Evolutionary conservation across 2,888 invertebrate species (phyloP), one percentile per base, ranked within the genome.

Genomic region (Lepidocyrtoides sp.): DNA sequence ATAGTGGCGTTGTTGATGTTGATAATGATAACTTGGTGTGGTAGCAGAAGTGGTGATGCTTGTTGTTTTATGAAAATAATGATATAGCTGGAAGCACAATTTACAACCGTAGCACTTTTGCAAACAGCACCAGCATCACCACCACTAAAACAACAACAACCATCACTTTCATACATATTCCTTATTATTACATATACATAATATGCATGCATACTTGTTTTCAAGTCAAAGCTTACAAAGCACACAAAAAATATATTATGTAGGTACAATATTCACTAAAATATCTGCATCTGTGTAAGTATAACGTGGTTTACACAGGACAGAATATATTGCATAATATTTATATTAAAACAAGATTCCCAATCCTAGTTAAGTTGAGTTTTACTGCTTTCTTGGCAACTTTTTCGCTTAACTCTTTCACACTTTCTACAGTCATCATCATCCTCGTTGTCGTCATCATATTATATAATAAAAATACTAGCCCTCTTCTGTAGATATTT

Each of bases 311-410:
- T n/a, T n/a, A n/a, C n/a, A n/a, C n/a, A n/a, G n/a, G n/a, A n/a
- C n/a, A n/a, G n/a, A n/a, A n/a, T n/a, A n/a, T n/a, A n/a, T n/a
- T n/a, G n/a, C n/a, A n/a, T n/a, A n/a, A n/a, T n/a, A n/a, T n/a
- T n/a, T n/a, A n/a, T n/a, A n/a, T n/a, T n/a, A n/a, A n/a, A n/a
- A n/a, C n/a, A 2, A 14, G 1, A 44, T 44, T 77, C 23, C 77
- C 51, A 82, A 60, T 26, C 29, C 26, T 48, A 83, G 83, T 60
- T 63, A 63, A 82, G 60, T 63, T 23, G 12, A 83, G 83, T 83
- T 83, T 63, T 83, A 66, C 83, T 83, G 83, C 66, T 83, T 63
- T 83, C 83, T 83, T 83, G 83, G 66, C 66, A 83, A 83, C 48
- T 83, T 83, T 63, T n/a, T n/a, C 10, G 44, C 48, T 48, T 48